Conservation (phyloP, 2,888 invertebrate species). For the Leucozona laternaria region DNA sequence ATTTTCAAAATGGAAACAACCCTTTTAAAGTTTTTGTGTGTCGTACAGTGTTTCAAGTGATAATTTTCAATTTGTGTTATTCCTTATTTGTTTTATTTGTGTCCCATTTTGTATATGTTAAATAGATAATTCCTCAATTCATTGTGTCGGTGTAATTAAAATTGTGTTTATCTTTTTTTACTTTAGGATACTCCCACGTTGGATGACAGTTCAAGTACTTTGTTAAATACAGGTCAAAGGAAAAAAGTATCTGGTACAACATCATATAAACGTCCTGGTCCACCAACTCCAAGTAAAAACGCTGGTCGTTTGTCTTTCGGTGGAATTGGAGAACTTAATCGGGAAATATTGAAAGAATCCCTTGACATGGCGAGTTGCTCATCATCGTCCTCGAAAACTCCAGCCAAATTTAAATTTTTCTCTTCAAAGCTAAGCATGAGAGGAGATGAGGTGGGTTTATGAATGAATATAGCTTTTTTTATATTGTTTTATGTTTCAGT, state of each 20-base stretch:
- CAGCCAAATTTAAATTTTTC: constrained; percentile 87
- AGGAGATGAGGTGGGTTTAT: constrained; percentile 83
- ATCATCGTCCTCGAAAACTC: constrained; percentile 86
- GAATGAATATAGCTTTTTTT: background rate
- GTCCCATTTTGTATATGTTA: constrained; percentile 40
- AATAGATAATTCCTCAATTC: constrained; percentile 79
- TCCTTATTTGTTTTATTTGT: constrained; percentile 51
- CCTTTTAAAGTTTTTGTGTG: constrained; percentile 53
- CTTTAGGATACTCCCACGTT: constrained; percentile 80
- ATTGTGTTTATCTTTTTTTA: constrained; percentile 25
- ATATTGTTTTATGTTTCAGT: background rate
- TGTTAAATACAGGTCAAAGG: constrained; percentile 83
- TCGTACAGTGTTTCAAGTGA: constrained; percentile 34
- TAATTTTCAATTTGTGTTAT: constrained; percentile 60
- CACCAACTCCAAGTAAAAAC: constrained; percentile 94
- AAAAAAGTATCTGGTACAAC: constrained; percentile 86
- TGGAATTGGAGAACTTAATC: constrained; percentile 82
- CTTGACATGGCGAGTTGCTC: constrained; percentile 79
- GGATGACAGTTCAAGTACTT: constrained; percentile 82
- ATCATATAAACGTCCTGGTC: constrained; percentile 93
- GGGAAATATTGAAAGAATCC: constrained; percentile 86
- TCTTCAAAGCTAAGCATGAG: constrained; percentile 84
- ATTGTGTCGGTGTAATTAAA: constrained; percentile 3
- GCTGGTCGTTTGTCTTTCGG: constrained; percentile 89
- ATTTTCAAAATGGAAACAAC: background rate